Evolutionary conservation across 1,140 invertebrate genomes (phyloP), one percentile per base, ranked within the genome.

Genomic region (Ridgeia piscesae): DNA sequence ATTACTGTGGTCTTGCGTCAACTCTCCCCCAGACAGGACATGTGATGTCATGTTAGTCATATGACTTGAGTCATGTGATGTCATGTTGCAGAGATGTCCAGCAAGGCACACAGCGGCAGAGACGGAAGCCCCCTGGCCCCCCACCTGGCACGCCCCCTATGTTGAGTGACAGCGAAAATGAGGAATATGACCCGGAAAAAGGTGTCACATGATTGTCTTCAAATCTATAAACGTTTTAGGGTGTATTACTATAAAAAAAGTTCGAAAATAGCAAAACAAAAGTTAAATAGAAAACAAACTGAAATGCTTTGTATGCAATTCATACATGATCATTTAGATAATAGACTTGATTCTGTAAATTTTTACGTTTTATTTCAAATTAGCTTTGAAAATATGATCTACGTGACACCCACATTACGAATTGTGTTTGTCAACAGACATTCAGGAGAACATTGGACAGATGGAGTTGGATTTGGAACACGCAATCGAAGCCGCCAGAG

Each of bases 51-150:
- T n/a, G n/a, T 27, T 77, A 77, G 58, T 77, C 58, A 77, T 77
- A 21, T 77, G 58, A 77, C 27, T 77, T 77, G 17, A 77, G 58
- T 77, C 58, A 77, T 77, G 58, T 77, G 42, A 42, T 42, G 58
- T 77, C 58, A 21, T 77, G 17, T 77, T 77, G 58, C 27, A 77
- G 58, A 77, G 58, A 77, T 6, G 8, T 17, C 17, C 35, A 90
- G 35, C 89, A 14, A 90, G 89, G 89, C 89, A 34, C 89, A 90
- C 33, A 90, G 17, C 89, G 89, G 89, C 89, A 33, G 89, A 34
- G 35, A 34, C 17, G 35, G 97, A 95, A 98, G 94, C 97, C 98
- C 17, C 98, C 98, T 4, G 98, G 98, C 89, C 98, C 98, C 6
- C 99, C 99, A 17, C 96, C 96, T 91, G 96, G 96, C 11, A 95